Conservation (phyloP, 2,797 vertebrate genomes). For the Hippoglossus hippoglossus region DNA sequence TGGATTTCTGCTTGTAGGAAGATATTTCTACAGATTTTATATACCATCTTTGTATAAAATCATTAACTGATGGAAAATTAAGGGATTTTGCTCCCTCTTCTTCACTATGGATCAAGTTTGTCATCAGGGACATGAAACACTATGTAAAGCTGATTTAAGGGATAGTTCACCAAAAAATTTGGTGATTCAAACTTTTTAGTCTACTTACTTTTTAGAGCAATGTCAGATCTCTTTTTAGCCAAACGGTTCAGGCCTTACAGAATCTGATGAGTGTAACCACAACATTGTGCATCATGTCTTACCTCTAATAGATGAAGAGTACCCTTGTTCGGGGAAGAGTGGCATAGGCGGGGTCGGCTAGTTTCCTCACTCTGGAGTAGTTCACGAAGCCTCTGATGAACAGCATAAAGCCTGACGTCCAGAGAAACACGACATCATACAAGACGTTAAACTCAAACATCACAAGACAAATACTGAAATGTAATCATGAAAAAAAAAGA, state of each 20-base stretch:
- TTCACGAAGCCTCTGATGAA: slow-evolving; percentile 99
- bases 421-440: slow-evolving; percentile 2
- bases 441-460: neutral
- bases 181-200: too few species aligned
- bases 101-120: too few species aligned
- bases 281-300: slow-evolving; percentile 34
- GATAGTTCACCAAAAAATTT: too few species aligned
- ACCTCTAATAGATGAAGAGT: slow-evolving; percentile 99
- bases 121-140: too few species aligned
- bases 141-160: too few species aligned
- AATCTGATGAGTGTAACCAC: neutral
- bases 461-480: neutral
- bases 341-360: slow-evolving; percentile 93
- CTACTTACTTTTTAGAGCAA: too few species aligned
- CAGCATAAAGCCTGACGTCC: slow-evolving; percentile 92
- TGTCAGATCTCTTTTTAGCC: too few species aligned
- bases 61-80: too few species aligned
- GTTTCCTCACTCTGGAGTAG: slow-evolving; percentile 98
- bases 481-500: neutral
- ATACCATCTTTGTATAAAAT: too few species aligned
- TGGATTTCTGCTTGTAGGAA: too few species aligned
- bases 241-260: neutral
- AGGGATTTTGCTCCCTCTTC: too few species aligned
- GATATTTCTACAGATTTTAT: too few species aligned
- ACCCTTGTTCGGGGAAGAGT: slow-evolving; percentile 96